These are phyloP conservation scores for Sebastes miniatus DNA, from an alignment of 2,797 vertebrate species.

Conservation along the genomic window DNA sequence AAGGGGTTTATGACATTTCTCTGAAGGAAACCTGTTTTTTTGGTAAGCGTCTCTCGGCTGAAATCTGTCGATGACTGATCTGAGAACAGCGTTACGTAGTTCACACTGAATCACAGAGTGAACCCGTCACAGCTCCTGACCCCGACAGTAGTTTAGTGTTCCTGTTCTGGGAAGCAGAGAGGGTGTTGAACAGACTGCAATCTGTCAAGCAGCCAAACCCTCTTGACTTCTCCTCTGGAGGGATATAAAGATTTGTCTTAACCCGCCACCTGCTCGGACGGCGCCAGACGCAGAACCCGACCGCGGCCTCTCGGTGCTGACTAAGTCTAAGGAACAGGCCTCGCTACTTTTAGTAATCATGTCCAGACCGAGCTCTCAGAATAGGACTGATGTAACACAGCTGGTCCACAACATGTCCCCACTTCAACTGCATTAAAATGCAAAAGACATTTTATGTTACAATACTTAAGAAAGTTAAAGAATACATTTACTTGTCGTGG, in stretches of 20 bases:
- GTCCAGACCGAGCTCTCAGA: constrained; percentile 29
- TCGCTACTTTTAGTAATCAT: constrained; percentile 30
- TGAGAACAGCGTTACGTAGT: neutral
- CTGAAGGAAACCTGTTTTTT: neutral
- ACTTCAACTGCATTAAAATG: constrained; percentile 11
- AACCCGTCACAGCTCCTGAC: neutral
- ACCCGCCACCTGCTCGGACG: constrained; percentile 35
- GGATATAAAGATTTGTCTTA: constrained; percentile 55
- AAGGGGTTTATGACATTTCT: neutral
- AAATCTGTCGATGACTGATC: neutral
- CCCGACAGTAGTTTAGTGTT: neutral
- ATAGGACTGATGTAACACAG: constrained; percentile 19
- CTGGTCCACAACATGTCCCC: neutral
- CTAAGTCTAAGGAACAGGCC: constrained; percentile 43
- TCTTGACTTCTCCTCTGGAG: constrained; percentile 15
- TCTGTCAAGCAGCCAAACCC: constrained; percentile 23
- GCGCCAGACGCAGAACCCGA: constrained; percentile 11
- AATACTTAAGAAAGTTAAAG: neutral
- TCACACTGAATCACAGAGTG: neutral
- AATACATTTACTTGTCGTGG: neutral
- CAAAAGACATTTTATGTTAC: neutral
- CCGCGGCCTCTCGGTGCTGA: constrained; percentile 49
- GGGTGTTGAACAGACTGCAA: constrained; percentile 10
- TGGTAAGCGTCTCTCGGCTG: neutral
- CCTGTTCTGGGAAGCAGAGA: neutral